Evolutionary conservation across 2,113 vertebrate species (phyloP), one percentile per base, ranked within the genome.

Genomic region (Thamnaconus septentrionalis): DNA sequence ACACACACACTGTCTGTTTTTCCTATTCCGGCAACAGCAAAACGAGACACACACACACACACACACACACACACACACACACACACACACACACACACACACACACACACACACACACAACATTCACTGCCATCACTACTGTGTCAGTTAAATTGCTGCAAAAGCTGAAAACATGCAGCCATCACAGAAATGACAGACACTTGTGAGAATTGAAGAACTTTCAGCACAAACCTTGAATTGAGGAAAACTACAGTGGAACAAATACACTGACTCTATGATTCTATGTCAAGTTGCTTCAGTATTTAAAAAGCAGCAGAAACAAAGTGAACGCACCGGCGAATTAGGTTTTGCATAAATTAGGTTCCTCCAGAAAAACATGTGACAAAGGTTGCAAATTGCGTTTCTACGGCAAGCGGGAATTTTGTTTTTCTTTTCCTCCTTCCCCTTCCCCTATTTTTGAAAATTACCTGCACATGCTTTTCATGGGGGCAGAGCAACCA

Each of bases 251-350:
- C 18, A 31, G 18, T 31, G 18, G 18, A 31, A 31, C 18, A 31
- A 31, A 31, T 31, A 31, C 18, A 10, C 44, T 67, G 69, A 85
- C 74, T 82, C 81, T 81, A 66, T 41, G 63, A 55, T 68, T 70
- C 66, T 85, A 82, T 66, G 76, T 64, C 11, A 73, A 56, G 44
- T 75, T 81, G 81, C 84, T 83, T 89, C 47, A 57, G 87, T 89
- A 88, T 70, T 47, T n/a, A 5, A 4, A 50, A 50, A 50, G n/a
- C 6, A 50, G 72, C 58, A 31, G 0, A 56, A 79, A 58, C 41
- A 6, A 54, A 80, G 18, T 31, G 18, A 68, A 61, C 64, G 56
- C 44, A 52, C 65, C 10, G 40, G 60, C 52, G 61, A 75, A 71
- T 31, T 45, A 7, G 43, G 61, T 69, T 82, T 63, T 81, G 53